These are phyloP conservation scores for Garra rufa DNA, from an alignment of 2,113 vertebrate species.

Conservation along the genomic window DNA sequence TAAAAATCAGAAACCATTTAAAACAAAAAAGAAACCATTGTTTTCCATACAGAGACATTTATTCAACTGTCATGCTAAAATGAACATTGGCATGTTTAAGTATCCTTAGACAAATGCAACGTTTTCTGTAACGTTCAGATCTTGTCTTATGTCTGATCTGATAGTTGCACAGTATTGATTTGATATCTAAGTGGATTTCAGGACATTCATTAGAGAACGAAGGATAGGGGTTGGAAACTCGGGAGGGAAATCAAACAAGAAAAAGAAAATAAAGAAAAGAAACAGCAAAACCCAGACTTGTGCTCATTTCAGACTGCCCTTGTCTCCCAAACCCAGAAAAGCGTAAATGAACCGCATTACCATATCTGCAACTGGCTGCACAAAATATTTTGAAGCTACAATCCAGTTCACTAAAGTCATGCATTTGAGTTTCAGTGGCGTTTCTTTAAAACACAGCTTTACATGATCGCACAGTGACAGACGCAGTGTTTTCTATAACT, in stretches of 20 bases:
- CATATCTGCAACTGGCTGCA: slow-evolving; percentile 32
- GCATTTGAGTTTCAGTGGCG: slow-evolving; percentile 65
- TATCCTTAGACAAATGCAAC: slow-evolving; percentile 24
- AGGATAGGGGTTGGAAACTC: background rate
- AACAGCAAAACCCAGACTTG: slow-evolving; percentile 8
- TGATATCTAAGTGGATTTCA: background rate
- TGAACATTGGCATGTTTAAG: slow-evolving; percentile 24
- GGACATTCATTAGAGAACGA: slow-evolving; percentile 12
- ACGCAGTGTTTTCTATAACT: slow-evolving; percentile 61
- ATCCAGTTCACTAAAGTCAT: slow-evolving; percentile 68
- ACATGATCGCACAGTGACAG: slow-evolving; percentile 50
- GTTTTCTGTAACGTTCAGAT: background rate
- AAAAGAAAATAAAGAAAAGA: slow-evolving; percentile 20
- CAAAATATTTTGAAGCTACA: slow-evolving; percentile 61
- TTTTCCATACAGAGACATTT: slow-evolving; percentile 45
- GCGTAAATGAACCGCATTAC: background rate
- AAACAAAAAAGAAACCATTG: background rate
- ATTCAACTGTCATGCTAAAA: slow-evolving; percentile 47
- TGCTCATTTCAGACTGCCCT: background rate
- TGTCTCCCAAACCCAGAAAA: slow-evolving; percentile 21
- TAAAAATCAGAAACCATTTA: background rate
- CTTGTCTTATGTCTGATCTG: background rate
- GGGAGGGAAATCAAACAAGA: background rate
- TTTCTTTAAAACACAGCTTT: slow-evolving; percentile 61
- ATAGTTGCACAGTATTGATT: background rate